Evolutionary conservation across 2,113 vertebrate species (phyloP).

Genomic region (Oryctolagus cuniculus): DNA sequence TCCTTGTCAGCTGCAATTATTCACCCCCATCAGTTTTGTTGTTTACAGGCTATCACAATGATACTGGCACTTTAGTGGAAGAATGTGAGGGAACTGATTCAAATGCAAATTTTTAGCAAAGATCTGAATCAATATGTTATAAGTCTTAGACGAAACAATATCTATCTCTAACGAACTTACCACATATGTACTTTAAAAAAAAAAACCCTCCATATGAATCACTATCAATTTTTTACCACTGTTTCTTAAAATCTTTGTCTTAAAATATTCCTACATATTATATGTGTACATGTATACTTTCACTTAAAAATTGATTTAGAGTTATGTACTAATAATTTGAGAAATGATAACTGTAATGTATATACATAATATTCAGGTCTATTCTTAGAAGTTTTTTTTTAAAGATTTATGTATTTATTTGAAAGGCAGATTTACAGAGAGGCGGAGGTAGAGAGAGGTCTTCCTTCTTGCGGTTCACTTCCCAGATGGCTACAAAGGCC

Average conservation of each 20-base stretch:
- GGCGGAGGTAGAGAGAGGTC: too few relatives aligned
- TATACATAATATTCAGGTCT: background rate
- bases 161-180: background rate
- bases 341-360: background rate
- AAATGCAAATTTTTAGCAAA: constrained; percentile 66
- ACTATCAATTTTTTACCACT: background rate
- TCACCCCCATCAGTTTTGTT: background rate
- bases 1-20: background rate
- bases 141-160: background rate
- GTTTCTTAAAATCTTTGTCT: background rate
- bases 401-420: too few relatives aligned
- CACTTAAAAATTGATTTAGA: background rate
- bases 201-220: background rate
- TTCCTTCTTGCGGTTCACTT: too few relatives aligned
- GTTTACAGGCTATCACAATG: background rate
- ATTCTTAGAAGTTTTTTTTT: background rate
- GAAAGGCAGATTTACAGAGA: too few relatives aligned
- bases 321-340: background rate
- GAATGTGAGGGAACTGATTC: constrained; percentile 40
- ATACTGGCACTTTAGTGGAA: constrained; percentile 9
- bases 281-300: background rate
- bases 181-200: background rate
- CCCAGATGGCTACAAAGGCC: too few relatives aligned
- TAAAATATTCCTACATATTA: background rate
- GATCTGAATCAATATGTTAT: constrained; percentile 39